A percentile compares a stretch with the other conserved stretches of the same genome.
Evolutionary conservation across 2,797 vertebrate genomes (phyloP).

Genomic region (Etheostoma nigrum): DNA sequence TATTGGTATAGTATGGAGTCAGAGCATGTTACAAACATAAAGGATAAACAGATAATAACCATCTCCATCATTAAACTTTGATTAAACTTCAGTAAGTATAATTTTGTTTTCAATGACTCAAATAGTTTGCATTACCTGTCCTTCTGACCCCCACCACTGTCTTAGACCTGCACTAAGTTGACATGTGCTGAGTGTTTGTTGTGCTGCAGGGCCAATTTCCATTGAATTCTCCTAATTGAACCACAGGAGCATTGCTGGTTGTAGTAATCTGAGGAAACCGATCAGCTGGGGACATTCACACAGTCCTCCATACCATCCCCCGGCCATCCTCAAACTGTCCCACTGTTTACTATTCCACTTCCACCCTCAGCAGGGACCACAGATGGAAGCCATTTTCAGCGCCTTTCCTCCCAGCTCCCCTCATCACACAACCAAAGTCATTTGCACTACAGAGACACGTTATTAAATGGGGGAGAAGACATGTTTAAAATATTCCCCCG

Average conservation of each 20-base stretch:
- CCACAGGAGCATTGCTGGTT: constrained; percentile 39
- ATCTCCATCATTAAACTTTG: not conserved
- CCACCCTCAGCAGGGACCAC: constrained; percentile 53
- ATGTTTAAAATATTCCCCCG: constrained; percentile 65
- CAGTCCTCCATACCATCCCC: constrained; percentile 50
- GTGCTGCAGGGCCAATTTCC: constrained; percentile 10
- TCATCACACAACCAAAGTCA: constrained; percentile 55
- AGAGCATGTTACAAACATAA: not conserved
- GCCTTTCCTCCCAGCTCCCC: constrained; percentile 46
- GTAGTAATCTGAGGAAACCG: constrained; percentile 35
- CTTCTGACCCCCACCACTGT: constrained; percentile 3
- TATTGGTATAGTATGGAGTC: not conserved
- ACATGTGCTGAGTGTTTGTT: constrained; percentile 12
- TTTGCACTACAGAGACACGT: constrained; percentile 70
- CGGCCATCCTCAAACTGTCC: constrained; percentile 32
- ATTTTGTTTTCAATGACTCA: not conserved
- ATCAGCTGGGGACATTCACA: constrained; percentile 41
- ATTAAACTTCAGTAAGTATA: not conserved
- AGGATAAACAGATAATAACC: not conserved
- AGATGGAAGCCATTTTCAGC: constrained; percentile 51
- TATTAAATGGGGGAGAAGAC: constrained; percentile 42
- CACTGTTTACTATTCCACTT: constrained; percentile 60
- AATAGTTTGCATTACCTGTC: not conserved
- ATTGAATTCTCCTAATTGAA: constrained; percentile 43
- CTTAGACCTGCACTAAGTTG: not conserved